These are phyloP conservation scores for Channallabes apus DNA, from an alignment of 2,797 vertebrate genomes.

Conservation along the genomic window DNA sequence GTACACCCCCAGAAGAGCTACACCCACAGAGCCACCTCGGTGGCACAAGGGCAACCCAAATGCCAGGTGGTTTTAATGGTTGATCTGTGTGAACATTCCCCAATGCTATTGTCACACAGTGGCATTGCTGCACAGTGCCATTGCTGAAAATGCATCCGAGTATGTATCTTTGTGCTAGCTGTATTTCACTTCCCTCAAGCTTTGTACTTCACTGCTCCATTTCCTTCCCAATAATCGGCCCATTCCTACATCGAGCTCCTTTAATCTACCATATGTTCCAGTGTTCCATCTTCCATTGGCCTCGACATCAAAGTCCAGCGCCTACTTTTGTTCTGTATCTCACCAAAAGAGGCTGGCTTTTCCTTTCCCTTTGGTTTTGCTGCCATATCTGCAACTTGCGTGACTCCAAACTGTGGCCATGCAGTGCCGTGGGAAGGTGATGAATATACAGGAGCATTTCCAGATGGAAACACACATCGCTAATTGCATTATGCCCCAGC, in stretches of 20 bases:
- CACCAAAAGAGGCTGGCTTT: neutral
- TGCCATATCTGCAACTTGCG: neutral
- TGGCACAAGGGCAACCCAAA: no score
- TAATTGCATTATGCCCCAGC: constrained; percentile 10
- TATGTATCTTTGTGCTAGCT: neutral
- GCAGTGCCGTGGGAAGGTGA: neutral
- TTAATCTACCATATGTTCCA: neutral
- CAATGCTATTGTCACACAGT: neutral
- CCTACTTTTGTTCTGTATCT: neutral
- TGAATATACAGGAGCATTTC: constrained; percentile 1
- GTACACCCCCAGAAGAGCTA: no score
- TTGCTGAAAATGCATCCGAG: neutral
- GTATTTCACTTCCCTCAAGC: neutral
- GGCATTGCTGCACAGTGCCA: neutral
- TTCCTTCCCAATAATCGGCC: neutral
- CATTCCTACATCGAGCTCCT: neutral
- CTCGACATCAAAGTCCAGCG: neutral
- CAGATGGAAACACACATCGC: neutral
- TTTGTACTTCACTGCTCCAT: neutral
- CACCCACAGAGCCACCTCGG: no score
- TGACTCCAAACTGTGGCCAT: neutral
- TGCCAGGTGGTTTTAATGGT: no score
- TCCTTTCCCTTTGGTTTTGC: neutral
- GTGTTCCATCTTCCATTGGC: neutral
- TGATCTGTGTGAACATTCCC: no score